These are phyloP conservation scores for Cephalopterus ornatus DNA, from an alignment of 2,113 vertebrate genomes.

Conservation along the genomic window DNA sequence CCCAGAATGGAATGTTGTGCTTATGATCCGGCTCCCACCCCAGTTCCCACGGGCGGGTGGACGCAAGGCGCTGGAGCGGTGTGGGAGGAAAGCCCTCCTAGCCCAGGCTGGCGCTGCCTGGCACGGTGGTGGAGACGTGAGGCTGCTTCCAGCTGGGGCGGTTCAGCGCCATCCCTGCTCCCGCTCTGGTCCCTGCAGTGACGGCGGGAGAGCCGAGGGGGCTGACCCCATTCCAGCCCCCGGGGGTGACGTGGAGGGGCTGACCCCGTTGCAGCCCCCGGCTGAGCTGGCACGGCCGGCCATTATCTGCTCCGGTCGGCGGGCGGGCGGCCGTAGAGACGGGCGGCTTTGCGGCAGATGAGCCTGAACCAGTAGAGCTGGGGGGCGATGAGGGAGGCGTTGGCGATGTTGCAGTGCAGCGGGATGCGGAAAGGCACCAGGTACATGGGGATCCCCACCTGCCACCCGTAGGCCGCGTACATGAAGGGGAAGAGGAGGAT, in stretches of 20 bases:
- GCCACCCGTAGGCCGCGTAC: constrained; percentile 87
- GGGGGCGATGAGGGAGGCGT: constrained; percentile 86
- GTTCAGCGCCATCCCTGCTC: not conserved
- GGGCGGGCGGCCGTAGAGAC: constrained; percentile 78
- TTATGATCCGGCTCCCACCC: not conserved
- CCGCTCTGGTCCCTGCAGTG: not conserved
- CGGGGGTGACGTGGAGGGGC: not conserved
- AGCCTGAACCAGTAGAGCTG: constrained; percentile 97
- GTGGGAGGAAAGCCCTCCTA: not conserved
- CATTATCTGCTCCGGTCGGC: constrained; percentile 53
- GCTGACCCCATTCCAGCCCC: not conserved
- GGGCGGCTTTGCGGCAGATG: constrained; percentile 87
- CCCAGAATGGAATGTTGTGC: not conserved
- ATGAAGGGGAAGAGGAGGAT: constrained; percentile 96
- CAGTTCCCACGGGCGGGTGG: not conserved
- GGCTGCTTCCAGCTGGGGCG: not conserved
- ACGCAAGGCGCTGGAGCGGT: not conserved
- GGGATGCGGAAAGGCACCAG: constrained; percentile 88
- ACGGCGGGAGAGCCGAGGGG: not conserved
- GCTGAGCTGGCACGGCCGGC: not conserved
- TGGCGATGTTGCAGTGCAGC: constrained; percentile 86
- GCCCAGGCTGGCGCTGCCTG: not conserved
- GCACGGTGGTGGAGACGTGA: not conserved
- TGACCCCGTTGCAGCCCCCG: not conserved
- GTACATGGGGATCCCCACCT: constrained; percentile 81